Evolutionary conservation across 2,113 vertebrate species (phyloP), one percentile per base, ranked within the genome.

Genomic region (Indri indri): DNA sequence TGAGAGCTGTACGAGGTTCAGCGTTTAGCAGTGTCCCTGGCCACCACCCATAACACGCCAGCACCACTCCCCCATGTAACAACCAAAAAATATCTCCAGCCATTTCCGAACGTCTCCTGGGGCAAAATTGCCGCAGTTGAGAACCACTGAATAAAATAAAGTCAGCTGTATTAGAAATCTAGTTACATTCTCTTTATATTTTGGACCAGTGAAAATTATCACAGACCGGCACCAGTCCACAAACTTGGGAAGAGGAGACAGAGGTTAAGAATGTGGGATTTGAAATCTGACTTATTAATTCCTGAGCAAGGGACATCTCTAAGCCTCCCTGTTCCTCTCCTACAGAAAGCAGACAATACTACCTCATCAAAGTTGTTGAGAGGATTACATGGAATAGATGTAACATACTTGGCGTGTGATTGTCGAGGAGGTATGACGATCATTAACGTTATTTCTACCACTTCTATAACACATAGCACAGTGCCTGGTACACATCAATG

Each of bases 241-340:
- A 94, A 86, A 81, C 18, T 81, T 65, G 81, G 85, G 52, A 93
- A 85, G 14, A 54, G 85, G 23, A 89, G 79, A 57, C 88, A 45
- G 50, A 84, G 30, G 12, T 86, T 54, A 66, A 63, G 86, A 71
- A 13, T 42, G 13, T 74, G 40, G 40, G 14, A 71, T 66, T 23
- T 79, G 74, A 93, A 63, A 66, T 83, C 73, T n/a, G 1, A 79
- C 12, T 94, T 54, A 18, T 17, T 54, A 54, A 54, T 54, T 54
- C 17, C 77, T 45, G 32, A 79, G 23, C 61, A 27, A 83, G 34
- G 18, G 12, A 27, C 30, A 34, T n/a, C 34, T 30, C 32, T 37
- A 76, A 23, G 37, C 11, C n/a, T 47, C 79, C 87, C 80, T 87
- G 52, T 95, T 66, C 84, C 57, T 47, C 5, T 6, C 61, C 40